Conservation (phyloP, 2,113 vertebrate genomes). For the Cyanoramphus novaezelandiae region DNA sequence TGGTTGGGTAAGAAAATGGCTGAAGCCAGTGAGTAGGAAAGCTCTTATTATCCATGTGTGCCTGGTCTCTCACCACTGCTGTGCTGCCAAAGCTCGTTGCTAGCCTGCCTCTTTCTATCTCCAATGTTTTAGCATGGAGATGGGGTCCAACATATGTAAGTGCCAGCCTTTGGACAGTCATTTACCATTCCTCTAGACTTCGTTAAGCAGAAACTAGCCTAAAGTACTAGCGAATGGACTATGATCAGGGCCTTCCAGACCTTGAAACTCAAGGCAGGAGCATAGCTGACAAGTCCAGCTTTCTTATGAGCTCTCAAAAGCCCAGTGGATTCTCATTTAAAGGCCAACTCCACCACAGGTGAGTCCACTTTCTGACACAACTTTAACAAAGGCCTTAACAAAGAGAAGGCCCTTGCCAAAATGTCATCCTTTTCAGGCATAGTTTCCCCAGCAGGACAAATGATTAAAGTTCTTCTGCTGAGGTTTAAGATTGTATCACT, state of each 20-base stretch:
- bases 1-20: neutral
- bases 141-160: rapidly evolving
- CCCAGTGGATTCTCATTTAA: neutral
- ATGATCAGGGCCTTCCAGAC: neutral
- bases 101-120: neutral
- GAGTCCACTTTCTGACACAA: neutral
- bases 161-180: neutral
- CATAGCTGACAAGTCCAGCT: neutral
- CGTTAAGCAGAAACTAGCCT: neutral
- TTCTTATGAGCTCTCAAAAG: neutral
- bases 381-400: neutral
- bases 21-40: neutral
- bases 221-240: neutral
- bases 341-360: neutral
- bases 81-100: neutral
- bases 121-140: neutral
- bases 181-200: neutral
- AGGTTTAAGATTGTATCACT: neutral
- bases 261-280: neutral
- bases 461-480: neutral
- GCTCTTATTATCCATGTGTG: neutral
- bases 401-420: neutral
- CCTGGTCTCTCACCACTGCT: neutral
- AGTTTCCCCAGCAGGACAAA: neutral
- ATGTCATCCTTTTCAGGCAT: neutral